Base-by-base conservation (phyloP, 2,888 invertebrate species). In the Acanthococcus lagerstroemiae region DNA sequence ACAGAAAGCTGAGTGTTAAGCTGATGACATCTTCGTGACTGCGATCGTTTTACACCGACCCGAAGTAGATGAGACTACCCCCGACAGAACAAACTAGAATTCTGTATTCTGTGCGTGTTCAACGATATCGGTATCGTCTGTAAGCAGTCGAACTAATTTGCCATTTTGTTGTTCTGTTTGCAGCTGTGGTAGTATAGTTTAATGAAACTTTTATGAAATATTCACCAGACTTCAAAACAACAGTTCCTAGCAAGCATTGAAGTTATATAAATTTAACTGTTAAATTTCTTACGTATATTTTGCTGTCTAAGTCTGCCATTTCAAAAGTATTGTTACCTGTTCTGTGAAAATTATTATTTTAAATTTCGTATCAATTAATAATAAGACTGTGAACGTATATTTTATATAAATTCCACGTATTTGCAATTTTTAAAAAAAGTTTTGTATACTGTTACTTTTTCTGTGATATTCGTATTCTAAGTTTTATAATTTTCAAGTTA, bases 281-380 rank as follows among this genome's bases (percentile, higher is more conserved):
- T 57, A 44, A 5, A 44, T 21, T 21, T 21, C 24, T 44, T 44
- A 44, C n/a, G 25, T 17, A 56, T 56, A 46, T 66, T 46, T 66
- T 54, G 54, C 63, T 50, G 55, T 66, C 66, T 66, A 66, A 66
- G 66, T 66, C 66, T 66, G 66, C 66, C 66, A 66, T 66, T 66
- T 63, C 52, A 63, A 57, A 56, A 66, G 66, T 66, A 66, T 66
- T 66, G 66, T 66, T 66, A 66, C 66, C 66, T 66, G 48, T 56
- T 56, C 56, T 66, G 50, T 50, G 56, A 66, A 50, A 57, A 56
- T 57, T 56, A 48, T 66, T 24, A 54, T 63, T 63, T 63, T 54
- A 63, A 63, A 54, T 63, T 63, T 63, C 63, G 63, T 63, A 63
- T 63, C 63, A 63, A 63, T 63, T 63, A 63, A 63, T 54, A 24